These are phyloP conservation scores for Elanus axillaris DNA, from an alignment of 2,113 vertebrate genomes.

Conservation along the genomic window DNA sequence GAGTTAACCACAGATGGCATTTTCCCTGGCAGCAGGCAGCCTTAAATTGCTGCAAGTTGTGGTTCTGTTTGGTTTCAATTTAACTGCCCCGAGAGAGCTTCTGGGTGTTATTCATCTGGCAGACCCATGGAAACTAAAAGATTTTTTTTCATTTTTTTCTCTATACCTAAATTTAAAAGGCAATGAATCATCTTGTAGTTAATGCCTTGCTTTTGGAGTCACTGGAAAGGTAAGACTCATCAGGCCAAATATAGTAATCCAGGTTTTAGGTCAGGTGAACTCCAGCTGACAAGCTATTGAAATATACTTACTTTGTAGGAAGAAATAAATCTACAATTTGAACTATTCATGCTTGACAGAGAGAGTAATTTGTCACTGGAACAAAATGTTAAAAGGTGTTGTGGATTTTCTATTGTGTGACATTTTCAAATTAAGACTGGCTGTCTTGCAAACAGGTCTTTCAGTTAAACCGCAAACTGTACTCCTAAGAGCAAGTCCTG, in stretches of 20 bases:
- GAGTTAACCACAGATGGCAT: neutral
- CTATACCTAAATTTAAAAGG: neutral
- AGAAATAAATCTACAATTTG: slow-evolving; percentile 30
- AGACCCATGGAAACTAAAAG: neutral
- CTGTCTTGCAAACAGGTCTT: neutral
- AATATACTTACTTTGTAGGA: slow-evolving; percentile 13
- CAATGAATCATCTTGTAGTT: neutral
- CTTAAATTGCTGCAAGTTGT: neutral
- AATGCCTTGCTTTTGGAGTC: neutral
- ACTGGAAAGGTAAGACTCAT: neutral
- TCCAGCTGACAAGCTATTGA: neutral
- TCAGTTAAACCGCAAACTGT: neutral
- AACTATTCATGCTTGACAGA: slow-evolving; percentile 8
- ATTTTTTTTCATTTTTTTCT: neutral
- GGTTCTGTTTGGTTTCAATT: neutral
- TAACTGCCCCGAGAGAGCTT: neutral
- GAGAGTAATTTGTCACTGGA: neutral
- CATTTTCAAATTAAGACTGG: neutral
- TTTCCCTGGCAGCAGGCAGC: neutral
- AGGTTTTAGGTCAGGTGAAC: neutral
- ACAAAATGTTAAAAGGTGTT: slow-evolving; percentile 11
- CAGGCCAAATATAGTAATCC: neutral
- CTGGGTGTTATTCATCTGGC: neutral
- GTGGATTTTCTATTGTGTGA: neutral
- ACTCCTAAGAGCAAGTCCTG: neutral